Evolutionary conservation across 2,113 vertebrate genomes (phyloP).

Genomic region (Cervus canadensis): DNA sequence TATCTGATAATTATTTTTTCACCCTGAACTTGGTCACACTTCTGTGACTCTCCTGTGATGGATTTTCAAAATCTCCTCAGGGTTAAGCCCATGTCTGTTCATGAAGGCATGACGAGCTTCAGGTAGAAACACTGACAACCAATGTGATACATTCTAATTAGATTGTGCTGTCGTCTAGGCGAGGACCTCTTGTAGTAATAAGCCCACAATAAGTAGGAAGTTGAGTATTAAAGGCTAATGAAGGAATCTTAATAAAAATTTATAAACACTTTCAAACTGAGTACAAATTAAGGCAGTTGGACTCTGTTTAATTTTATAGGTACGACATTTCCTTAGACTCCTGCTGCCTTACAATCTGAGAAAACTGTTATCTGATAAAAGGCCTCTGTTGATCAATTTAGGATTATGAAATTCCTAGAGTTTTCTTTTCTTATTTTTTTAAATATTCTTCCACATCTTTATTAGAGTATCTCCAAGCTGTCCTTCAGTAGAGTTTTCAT

Average conservation of each 20-base stretch:
- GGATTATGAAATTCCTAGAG: conserved; percentile 26
- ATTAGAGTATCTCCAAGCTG: conserved; percentile 25
- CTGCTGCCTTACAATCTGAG: conserved; percentile 30
- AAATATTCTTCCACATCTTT: not conserved
- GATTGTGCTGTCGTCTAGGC: not conserved
- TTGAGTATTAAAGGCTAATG: conserved; percentile 27
- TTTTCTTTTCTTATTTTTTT: not conserved
- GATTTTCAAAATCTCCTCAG: conserved; percentile 24
- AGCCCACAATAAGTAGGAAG: not conserved
- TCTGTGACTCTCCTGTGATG: not conserved
- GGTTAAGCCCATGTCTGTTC: not conserved
- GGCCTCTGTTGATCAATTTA: conserved; percentile 23
- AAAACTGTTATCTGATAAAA: conserved; percentile 32
- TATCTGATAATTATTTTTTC: conserved; percentile 33
- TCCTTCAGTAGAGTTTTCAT: conserved; percentile 44
- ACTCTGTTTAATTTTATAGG: conserved; percentile 18
- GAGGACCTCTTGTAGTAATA: conserved; percentile 12
- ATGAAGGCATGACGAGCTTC: not conserved
- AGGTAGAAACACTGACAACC: not conserved
- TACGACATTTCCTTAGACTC: conserved; percentile 34
- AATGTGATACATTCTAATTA: conserved; percentile 54
- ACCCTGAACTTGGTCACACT: not conserved
- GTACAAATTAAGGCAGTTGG: not conserved
- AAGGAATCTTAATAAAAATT: conserved; percentile 46
- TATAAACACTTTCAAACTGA: conserved; percentile 44